Percentiles rank a stretch among this genome's conserved stretches.
Evolutionary conservation across 2,113 vertebrate genomes (phyloP).

Genomic region (Gyps fulvus): DNA sequence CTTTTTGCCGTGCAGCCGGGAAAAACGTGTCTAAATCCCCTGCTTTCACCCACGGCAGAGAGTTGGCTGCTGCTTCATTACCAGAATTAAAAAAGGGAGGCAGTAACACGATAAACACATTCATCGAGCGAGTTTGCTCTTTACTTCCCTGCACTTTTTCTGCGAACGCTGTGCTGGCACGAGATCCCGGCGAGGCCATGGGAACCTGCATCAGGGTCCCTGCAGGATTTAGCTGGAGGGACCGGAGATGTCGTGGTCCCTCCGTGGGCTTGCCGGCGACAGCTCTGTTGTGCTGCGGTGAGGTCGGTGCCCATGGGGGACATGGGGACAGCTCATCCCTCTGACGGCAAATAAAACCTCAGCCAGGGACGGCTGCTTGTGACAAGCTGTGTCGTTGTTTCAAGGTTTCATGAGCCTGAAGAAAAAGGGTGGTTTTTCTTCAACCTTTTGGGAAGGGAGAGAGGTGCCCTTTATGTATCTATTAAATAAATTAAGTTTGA

Average conservation of each 20-base stretch:
- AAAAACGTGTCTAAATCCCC: background rate
- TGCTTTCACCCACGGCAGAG: background rate
- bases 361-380: background rate
- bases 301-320: background rate
- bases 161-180: background rate
- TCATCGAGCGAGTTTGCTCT: background rate
- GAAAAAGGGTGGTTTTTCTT: background rate
- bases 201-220: background rate
- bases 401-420: background rate
- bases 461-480: background rate
- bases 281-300: background rate
- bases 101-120: background rate
- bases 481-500: conserved; percentile 4
- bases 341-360: background rate
- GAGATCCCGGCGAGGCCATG: background rate
- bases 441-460: background rate
- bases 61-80: background rate
- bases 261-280: background rate
- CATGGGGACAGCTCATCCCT: background rate
- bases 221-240: background rate
- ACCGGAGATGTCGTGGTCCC: fast-evolving
- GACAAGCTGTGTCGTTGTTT: background rate
- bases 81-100: background rate
- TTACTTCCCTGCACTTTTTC: background rate
- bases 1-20: background rate